Evolutionary conservation across 1,140 invertebrate genomes (phyloP).

Genomic region (Trichomalopsis sarcophagae): DNA sequence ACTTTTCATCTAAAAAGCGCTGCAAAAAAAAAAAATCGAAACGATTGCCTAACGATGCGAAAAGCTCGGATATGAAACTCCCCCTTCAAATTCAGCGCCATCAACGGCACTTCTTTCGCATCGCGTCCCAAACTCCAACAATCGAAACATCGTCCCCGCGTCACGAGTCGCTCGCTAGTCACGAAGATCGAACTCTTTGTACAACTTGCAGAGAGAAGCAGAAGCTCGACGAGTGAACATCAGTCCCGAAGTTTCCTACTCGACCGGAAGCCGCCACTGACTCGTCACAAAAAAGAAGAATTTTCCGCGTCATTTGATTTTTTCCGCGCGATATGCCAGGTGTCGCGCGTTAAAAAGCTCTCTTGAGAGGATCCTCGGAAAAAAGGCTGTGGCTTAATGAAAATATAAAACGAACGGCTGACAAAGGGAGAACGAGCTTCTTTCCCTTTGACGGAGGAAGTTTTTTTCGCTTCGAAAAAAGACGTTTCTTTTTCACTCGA

Average conservation of each 20-base stretch:
- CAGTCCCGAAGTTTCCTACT: neutral
- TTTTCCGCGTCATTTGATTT: no score
- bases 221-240: neutral
- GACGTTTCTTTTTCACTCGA: no score
- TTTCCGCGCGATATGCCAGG: no score
- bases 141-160: neutral
- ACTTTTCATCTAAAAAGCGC: no score
- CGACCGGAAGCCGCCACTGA: neutral
- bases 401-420: no score
- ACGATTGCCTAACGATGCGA: neutral
- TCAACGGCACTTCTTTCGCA: neutral
- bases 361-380: no score
- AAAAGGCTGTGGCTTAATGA: no score
- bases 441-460: no score
- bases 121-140: neutral
- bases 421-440: no score
- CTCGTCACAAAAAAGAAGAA: neutral
- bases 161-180: neutral
- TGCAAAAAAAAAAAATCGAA: neutral
- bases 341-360: no score
- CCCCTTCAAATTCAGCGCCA: neutral
- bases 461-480: no score
- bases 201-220: neutral
- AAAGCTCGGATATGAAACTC: neutral
- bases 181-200: neutral